Base-by-base conservation (phyloP, 2,113 vertebrate genomes). In the Ginglymostoma cirratum region DNA sequence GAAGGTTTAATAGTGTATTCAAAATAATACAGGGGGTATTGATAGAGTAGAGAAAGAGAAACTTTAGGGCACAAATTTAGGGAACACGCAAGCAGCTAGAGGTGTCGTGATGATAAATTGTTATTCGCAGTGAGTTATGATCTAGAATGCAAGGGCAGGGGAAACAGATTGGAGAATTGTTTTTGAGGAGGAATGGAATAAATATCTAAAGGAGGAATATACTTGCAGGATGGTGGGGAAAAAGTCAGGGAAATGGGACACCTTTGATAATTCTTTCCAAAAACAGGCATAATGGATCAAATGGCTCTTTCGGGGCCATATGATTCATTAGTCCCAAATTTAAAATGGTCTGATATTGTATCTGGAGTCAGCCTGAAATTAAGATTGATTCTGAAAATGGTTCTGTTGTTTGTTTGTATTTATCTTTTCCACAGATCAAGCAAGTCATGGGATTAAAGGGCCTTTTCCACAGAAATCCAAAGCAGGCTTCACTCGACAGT, bases 401-500 rank as follows among this genome's bases (percentile, higher is more conserved):
- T 30, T 65, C 19, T 23, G 10, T 38, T 93, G 21, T 67, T 10
- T 70, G 14, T 87, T 96, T 65, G 96, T 96, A 94, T 17, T 3
- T 96, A 95, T 86, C 96, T 98, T 97, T 96, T 19, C 69, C 27
- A 6, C 97, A 99, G 99, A 98, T 98, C 97, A 98, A 98, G 96
- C 98, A 98, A 97, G 97, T 97, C 97, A 98, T 98, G 97, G 98
- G 99, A 97, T 98, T 99, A 98, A 99, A 99, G 98, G 98, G 99
- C 94, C 98, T 99, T 94, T 99, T 99, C 97, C 98, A 99, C 98
- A 99, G 99, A 98, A 99, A 98, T 98, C 98, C 99, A 98, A 99
- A 99, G 98, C 99, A 99, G 96, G 97, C 98, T 97, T 99, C 99
- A 89, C 99, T 99, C 96, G 99, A 99, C 99, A 99, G 99, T 98